A percentile compares a stretch with the other conserved stretches of the same genome.
phyloP scores from a whole-genome alignment of 2,888 invertebrate genomes.

The Labia minor region DNA sequence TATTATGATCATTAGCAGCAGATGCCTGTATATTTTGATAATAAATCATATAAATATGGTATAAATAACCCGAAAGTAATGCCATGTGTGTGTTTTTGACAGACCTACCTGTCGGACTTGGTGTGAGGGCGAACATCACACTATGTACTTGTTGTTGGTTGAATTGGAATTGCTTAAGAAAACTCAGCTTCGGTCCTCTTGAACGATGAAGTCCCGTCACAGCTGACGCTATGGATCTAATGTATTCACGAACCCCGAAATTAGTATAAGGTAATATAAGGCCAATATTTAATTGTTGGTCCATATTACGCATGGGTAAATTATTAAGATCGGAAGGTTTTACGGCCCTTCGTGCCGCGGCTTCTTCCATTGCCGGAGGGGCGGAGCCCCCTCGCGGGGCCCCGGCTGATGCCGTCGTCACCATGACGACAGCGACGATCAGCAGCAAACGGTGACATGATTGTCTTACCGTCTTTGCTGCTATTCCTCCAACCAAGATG shows the following conservation, averaged over 20 bases:
- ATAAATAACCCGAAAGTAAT: no score
- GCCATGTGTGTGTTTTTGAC: no score
- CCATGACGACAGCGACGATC: background rate
- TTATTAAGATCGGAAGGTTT: constrained; percentile 17
- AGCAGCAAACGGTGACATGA: background rate
- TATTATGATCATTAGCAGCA: no score
- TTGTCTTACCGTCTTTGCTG: background rate
- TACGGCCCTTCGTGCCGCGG: constrained; percentile 20
- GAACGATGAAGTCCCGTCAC: constrained; percentile 47
- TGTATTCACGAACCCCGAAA: constrained; percentile 61
- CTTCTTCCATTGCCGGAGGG: constrained; percentile 23
- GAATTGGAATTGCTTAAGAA: constrained; percentile 55
- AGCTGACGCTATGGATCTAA: constrained; percentile 51
- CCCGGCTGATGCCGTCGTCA: constrained; percentile 16
- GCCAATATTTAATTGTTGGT: constrained; percentile 44
- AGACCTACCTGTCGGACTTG: constrained; percentile 62
- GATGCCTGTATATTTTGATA: no score
- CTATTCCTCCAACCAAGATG: constrained; percentile 16
- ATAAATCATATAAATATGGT: no score
- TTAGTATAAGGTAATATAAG: constrained; percentile 66
- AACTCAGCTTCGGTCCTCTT: constrained; percentile 40
- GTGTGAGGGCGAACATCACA: constrained; percentile 58
- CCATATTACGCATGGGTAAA: background rate
- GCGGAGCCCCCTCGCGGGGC: background rate
- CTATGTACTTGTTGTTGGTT: constrained; percentile 50